Evolutionary conservation across 1,140 invertebrate species (phyloP), one percentile per base, ranked within the genome.

Genomic region (Drosophila parvula): DNA sequence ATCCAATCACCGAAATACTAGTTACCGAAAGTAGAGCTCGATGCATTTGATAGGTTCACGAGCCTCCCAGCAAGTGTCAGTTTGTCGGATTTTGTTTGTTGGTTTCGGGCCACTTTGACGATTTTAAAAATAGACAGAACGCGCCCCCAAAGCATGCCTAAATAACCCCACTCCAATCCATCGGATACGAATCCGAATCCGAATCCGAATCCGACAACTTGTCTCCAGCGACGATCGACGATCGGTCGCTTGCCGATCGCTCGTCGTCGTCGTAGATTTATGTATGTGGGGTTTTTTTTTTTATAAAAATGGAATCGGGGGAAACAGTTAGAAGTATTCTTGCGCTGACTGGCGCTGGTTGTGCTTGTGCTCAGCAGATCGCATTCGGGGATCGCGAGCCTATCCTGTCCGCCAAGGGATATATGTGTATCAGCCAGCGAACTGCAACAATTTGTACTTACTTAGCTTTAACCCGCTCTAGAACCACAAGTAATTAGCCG

Each of bases 251-350:
- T 27, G 69, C 68, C 79, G 74, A 81, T 63, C 58, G 62, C 48
- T 57, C 56, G 47, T 38, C 56, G 61, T 45, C 53, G 69, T 28
- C 47, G 73, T 62, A 70, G 61, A 61, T 88, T 81, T 68, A 74
- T 83, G 50, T 53, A 12, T 38, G 32, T 32, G 8, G 50, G 5
- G 28, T 14, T 74, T 82, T 74, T 64, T 88, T 78, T 79, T 79
- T 83, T 86, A 86, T 88, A 86, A 86, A 78, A 86, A 79, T 50
- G 77, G 78, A 71, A 64, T 56, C 73, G 65, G 34, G 43, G 51
- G 65, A 78, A 84, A 89, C 77, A 81, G 77, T 89, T 84, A 89
- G 84, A 89, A 89, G 84, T 89, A 89, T 89, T 89, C 85, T 89
- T 89, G 74, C 77, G 75, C 62, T 88, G 84, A 74, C 69, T 78